Evolutionary conservation across 2,797 vertebrate species (phyloP).

Genomic region (Anguilla marmorata): DNA sequence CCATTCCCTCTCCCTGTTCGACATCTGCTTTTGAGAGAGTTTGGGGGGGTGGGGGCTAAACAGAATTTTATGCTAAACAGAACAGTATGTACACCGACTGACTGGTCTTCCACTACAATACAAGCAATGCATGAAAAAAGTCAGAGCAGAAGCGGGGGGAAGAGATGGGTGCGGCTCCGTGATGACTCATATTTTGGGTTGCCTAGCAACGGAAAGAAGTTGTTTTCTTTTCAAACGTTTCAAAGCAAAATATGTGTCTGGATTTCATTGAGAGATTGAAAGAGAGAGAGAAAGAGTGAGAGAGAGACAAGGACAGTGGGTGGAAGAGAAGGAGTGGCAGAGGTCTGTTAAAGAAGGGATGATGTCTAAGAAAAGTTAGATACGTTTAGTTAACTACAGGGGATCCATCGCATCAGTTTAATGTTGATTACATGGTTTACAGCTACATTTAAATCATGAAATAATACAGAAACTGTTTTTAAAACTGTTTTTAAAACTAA

Average conservation of each 20-base stretch:
- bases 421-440: constrained; percentile 50
- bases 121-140: neutral
- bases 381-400: neutral
- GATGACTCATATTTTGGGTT: constrained; percentile 77
- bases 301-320: constrained; percentile 37
- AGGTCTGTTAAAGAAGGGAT: constrained; percentile 48
- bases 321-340: constrained; percentile 52
- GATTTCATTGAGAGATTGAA: constrained; percentile 65
- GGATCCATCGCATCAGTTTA: constrained; percentile 36
- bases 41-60: neutral
- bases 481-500: neutral
- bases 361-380: constrained; percentile 41
- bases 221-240: constrained; percentile 67
- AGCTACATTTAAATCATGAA: constrained; percentile 51
- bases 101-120: constrained; percentile 2
- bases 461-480: neutral
- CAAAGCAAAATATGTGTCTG: constrained; percentile 60
- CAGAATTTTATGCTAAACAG: constrained; percentile 11
- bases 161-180: constrained; percentile 62
- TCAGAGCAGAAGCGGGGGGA: constrained; percentile 32
- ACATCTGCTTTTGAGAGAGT: neutral
- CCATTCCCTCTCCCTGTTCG: neutral
- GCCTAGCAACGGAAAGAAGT: constrained; percentile 70
- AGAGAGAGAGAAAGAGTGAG: constrained; percentile 49
- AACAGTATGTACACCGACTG: constrained; percentile 15